These are phyloP conservation scores for Cyprinodon diabolis DNA, from an alignment of 2,797 vertebrate genomes.

Conservation along the genomic window DNA sequence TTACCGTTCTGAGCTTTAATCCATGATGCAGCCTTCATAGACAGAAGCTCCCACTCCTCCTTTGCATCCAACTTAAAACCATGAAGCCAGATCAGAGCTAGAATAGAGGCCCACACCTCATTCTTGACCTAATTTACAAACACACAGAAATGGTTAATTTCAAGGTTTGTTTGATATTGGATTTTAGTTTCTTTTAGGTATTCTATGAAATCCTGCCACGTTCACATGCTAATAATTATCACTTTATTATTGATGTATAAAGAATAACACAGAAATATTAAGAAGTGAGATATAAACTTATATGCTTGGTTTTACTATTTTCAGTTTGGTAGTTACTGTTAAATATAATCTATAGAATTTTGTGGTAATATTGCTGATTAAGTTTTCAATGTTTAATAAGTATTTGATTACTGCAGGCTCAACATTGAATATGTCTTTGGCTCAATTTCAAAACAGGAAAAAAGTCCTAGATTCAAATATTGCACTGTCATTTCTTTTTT, in stretches of 20 bases:
- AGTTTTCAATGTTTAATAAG: not conserved
- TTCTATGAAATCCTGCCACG: not conserved
- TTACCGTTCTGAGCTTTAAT: constrained; percentile 75
- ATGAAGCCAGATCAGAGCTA: constrained; percentile 85
- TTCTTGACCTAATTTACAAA: constrained; percentile 47
- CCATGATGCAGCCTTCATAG: constrained; percentile 80
- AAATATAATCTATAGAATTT: not conserved
- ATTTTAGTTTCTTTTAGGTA: not conserved
- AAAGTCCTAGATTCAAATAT: not conserved
- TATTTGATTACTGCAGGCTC: not conserved
- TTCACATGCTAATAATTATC: not conserved
- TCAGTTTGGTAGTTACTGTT: not conserved
- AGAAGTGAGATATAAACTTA: no score
- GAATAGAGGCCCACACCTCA: constrained; percentile 80
- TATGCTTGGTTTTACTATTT: not conserved
- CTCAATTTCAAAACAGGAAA: not conserved
- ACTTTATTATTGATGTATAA: not conserved
- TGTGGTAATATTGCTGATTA: not conserved
- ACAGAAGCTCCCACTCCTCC: constrained; percentile 84
- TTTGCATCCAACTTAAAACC: constrained; percentile 55
- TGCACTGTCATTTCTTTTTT: not conserved
- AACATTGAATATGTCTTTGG: not conserved
- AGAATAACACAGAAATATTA: not conserved
- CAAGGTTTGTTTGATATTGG: not conserved
- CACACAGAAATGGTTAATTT: not conserved